phyloP scores from a whole-genome alignment of 2,797 vertebrate genomes.

The Eulemur albifrons region DNA sequence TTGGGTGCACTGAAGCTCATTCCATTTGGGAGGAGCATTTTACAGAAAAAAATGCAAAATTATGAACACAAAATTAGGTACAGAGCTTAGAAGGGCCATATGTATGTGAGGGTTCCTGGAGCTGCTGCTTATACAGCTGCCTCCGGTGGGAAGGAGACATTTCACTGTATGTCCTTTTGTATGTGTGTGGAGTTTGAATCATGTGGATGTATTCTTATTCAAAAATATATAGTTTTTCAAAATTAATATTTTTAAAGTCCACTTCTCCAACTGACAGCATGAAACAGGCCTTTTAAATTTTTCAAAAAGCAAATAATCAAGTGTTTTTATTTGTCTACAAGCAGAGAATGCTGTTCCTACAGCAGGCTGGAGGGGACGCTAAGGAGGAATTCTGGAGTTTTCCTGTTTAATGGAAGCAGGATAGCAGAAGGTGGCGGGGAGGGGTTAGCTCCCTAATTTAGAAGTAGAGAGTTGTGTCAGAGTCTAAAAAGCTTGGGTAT shows the following conservation, averaged over 20 bases:
- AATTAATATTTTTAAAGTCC: not conserved
- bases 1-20: not conserved
- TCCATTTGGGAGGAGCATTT: not conserved
- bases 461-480: not conserved
- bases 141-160: not conserved
- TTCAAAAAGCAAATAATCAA: not conserved
- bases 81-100: not conserved
- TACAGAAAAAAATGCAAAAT: not conserved
- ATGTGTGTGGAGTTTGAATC: not conserved
- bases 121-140: not conserved
- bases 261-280: not conserved
- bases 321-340: not conserved
- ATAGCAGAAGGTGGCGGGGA: not conserved
- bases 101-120: not conserved
- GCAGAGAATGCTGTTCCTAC: not conserved
- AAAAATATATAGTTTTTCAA: not conserved
- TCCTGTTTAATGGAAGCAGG: not conserved
- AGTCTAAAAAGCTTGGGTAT: not conserved
- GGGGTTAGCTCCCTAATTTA: not conserved
- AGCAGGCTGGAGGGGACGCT: not conserved
- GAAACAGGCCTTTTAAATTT: not conserved
- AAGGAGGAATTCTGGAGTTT: not conserved
- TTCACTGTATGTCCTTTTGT: not conserved
- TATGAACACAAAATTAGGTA: not conserved
- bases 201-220: not conserved